Percentiles rank a stretch among this genome's conserved stretches.
These are phyloP conservation scores for Ceriagrion tenellum DNA, from an alignment of 2,888 invertebrate species.

Conservation along the genomic window DNA sequence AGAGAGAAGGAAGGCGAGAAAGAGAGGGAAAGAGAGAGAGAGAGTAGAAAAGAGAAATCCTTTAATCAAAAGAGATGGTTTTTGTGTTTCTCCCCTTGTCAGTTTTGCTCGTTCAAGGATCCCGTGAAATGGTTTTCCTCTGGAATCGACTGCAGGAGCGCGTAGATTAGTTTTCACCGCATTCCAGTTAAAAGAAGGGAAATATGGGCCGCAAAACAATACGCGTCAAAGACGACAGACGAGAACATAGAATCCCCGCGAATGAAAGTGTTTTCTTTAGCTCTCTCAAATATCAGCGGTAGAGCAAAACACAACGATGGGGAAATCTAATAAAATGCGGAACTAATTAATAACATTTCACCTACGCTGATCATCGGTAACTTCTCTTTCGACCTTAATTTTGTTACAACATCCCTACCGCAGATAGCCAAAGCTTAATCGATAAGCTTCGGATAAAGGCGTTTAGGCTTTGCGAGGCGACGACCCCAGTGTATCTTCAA, in stretches of 20 bases:
- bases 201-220: neutral
- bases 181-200: neutral
- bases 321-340: no score
- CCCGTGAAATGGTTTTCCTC: neutral
- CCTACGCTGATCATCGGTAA: no score
- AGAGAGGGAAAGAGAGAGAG: no score
- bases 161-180: neutral
- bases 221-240: neutral
- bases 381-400: no score
- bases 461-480: no score
- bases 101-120: neutral
- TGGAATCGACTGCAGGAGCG: neutral
- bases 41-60: neutral
- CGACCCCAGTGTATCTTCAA: no score
- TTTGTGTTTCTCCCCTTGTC: neutral
- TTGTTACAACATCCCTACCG: no score
- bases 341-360: no score
- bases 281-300: neutral
- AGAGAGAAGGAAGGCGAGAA: neutral
- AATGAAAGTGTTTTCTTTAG: neutral
- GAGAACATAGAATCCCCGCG: neutral
- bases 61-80: conserved; percentile 9
- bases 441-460: no score
- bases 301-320: neutral
- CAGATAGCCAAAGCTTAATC: no score